A percentile compares a stretch with the other conserved stretches of the same genome.
Evolutionary conservation across 1,140 invertebrate species (phyloP).

Genomic region (Brachionus sp.): DNA sequence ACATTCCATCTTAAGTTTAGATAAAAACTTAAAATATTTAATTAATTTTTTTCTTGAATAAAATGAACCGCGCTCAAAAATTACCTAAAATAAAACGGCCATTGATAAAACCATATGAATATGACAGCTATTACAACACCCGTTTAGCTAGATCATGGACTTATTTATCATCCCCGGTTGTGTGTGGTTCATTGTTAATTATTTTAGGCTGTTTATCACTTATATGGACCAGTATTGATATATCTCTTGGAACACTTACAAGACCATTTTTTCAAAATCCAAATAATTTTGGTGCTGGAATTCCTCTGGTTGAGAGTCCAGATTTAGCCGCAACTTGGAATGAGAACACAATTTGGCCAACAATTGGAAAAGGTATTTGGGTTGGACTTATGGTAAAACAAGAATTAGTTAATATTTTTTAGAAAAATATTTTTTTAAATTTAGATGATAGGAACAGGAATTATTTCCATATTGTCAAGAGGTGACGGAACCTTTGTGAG

Average conservation of each 20-base stretch:
- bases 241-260: neutral
- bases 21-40: neutral
- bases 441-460: neutral
- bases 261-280: conserved; percentile 30
- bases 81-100: neutral
- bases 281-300: neutral
- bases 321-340: conserved; percentile 2
- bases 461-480: neutral
- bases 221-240: neutral
- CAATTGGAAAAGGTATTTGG: conserved; percentile 44
- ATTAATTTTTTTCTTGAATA: neutral
- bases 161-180: neutral
- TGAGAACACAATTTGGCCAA: conserved; percentile 43
- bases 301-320: neutral
- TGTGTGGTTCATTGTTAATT: neutral
- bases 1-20: neutral
- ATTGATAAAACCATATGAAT: neutral
- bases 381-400: neutral
- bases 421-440: neutral
- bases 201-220: neutral
- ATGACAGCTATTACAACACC: neutral
- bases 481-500: neutral
- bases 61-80: neutral
- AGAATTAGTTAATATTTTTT: neutral
- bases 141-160: neutral